Percentiles rank a stretch among this genome's conserved stretches.
These are phyloP conservation scores for Hoplostethus mediterraneus DNA, from an alignment of 2,797 vertebrate species.

Conservation along the genomic window DNA sequence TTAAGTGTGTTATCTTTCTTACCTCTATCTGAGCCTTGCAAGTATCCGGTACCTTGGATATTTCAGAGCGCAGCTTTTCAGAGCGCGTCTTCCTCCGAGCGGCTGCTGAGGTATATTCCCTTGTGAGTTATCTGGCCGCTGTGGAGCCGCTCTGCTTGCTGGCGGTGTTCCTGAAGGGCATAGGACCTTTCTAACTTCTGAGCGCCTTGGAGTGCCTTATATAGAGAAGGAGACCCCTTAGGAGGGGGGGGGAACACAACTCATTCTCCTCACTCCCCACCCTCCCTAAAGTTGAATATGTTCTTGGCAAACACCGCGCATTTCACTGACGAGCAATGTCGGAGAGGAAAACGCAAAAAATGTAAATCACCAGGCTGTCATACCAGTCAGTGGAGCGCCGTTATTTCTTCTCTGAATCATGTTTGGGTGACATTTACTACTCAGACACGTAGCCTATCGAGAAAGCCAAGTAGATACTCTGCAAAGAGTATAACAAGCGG, in stretches of 20 bases:
- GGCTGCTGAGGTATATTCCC: constrained; percentile 61
- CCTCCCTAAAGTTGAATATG: constrained; percentile 64
- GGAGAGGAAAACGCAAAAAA: constrained; percentile 50
- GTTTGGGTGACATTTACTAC: constrained; percentile 7
- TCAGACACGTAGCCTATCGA: background rate
- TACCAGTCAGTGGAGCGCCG: constrained; percentile 17
- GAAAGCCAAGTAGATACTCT: too few relatives aligned
- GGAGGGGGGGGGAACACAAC: constrained; percentile 51
- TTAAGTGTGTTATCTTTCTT: constrained; percentile 36
- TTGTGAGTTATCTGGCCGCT: constrained; percentile 44
- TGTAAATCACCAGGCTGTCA: constrained; percentile 60
- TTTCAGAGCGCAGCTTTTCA: background rate
- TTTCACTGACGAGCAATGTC: constrained; percentile 66
- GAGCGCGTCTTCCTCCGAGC: constrained; percentile 20
- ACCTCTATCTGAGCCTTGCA: constrained; percentile 51
- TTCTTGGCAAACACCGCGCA: constrained; percentile 71
- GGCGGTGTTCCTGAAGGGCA: constrained; percentile 63
- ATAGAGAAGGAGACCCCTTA: constrained; percentile 83
- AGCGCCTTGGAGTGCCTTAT: constrained; percentile 80
- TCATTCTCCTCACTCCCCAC: constrained; percentile 53
- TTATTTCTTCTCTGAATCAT: constrained; percentile 7
- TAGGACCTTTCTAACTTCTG: constrained; percentile 59
- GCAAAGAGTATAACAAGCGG: too few relatives aligned
- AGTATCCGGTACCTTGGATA: constrained; percentile 38
- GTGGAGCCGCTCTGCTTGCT: constrained; percentile 53